phyloP scores from a whole-genome alignment of 2,797 vertebrate genomes.

The Eurystomus glaucurus region DNA sequence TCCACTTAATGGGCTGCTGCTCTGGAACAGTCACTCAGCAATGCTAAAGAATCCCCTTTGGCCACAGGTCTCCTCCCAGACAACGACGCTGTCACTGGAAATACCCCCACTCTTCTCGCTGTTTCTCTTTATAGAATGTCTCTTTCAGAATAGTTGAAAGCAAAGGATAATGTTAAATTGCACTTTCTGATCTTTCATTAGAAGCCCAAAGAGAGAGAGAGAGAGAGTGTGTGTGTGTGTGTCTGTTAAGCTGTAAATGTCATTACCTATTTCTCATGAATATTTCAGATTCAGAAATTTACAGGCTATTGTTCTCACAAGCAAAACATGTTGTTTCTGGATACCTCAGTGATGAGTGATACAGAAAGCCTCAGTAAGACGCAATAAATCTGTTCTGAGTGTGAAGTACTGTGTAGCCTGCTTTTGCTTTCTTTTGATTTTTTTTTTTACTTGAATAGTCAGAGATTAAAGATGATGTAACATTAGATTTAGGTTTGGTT shows the following conservation, averaged over 20 bases:
- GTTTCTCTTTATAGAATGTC: not conserved
- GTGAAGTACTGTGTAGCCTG: not conserved
- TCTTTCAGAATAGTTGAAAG: not conserved
- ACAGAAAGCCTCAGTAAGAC: not conserved
- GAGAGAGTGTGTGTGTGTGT: not conserved
- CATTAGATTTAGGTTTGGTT: constrained; percentile 38
- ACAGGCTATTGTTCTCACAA: constrained; percentile 55
- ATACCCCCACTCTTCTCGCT: not conserved
- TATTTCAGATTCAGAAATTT: constrained; percentile 64
- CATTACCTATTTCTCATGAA: constrained; percentile 60
- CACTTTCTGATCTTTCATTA: constrained; percentile 4
- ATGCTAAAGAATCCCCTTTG: not conserved
- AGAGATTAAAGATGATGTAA: not conserved
- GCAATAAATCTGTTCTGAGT: not conserved
- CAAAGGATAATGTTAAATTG: not conserved
- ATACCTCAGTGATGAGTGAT: constrained; percentile 12
- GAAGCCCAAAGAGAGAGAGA: not conserved
- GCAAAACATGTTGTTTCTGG: constrained; percentile 40
- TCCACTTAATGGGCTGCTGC: not conserved
- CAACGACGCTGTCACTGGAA: not conserved
- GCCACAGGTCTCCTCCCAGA: not conserved
- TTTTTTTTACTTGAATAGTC: not conserved
- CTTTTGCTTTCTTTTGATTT: not conserved
- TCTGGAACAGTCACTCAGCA: not conserved
- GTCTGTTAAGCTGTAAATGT: constrained; percentile 29